Conservation (phyloP, 2,113 vertebrate species). For the Urocynchramus pylzowi region DNA sequence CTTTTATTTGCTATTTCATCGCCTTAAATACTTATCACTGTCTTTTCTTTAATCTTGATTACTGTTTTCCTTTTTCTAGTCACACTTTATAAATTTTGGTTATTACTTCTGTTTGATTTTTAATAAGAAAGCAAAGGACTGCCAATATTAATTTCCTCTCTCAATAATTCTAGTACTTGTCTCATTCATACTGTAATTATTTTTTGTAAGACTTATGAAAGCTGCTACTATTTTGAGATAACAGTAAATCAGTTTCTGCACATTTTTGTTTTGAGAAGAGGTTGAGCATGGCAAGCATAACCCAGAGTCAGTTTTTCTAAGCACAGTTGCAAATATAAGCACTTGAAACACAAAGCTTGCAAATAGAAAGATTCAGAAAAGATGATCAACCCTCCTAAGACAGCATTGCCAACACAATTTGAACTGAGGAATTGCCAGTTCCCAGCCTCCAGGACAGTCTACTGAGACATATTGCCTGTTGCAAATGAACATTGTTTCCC, state of each 20-base stretch:
- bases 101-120: neutral
- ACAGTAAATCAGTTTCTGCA: neutral
- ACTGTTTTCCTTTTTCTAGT: neutral
- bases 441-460: neutral
- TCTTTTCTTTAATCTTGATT: neutral
- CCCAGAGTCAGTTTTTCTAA: neutral
- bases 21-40: neutral
- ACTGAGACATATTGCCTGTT: neutral
- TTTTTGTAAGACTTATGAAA: neutral
- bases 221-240: neutral
- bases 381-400: neutral
- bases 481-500: neutral
- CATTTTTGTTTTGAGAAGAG: neutral
- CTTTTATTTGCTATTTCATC: neutral
- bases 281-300: neutral
- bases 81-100: neutral
- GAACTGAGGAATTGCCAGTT: neutral
- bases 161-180: neutral
- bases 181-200: neutral
- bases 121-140: neutral
- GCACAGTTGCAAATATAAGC: neutral
- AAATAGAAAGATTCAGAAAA: neutral
- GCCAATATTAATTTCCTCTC: neutral
- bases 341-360: neutral
- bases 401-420: neutral